phyloP scores from a whole-genome alignment of 1,140 invertebrate species.

The Coenobita brevimanus region DNA sequence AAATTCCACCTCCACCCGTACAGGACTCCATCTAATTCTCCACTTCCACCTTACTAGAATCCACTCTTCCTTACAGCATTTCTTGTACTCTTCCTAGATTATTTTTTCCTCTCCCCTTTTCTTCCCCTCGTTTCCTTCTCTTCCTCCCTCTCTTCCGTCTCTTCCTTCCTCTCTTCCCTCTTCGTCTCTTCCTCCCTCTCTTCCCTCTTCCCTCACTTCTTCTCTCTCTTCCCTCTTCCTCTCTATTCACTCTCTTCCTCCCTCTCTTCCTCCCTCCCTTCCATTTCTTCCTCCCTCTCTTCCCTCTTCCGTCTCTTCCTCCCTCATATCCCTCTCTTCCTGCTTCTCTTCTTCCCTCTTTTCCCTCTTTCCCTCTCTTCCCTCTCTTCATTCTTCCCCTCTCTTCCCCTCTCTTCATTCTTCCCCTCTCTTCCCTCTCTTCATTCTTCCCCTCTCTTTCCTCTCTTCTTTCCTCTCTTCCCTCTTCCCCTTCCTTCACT shows the following conservation, averaged over 20 bases:
- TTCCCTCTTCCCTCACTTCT: not conserved
- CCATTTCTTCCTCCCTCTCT: not conserved
- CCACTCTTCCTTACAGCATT: not conserved
- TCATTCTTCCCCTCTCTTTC: not conserved
- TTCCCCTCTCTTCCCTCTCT: not conserved
- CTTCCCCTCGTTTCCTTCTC: constrained; percentile 4
- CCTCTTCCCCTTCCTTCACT: not conserved
- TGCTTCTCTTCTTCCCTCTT: no score
- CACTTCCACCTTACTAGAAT: not conserved
- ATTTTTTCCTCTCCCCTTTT: not conserved
- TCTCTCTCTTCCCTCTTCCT: not conserved
- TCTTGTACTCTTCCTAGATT: not conserved
- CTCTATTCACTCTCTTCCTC: not conserved
- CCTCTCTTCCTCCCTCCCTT: not conserved
- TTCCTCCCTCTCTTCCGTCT: not conserved
- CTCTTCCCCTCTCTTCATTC: not conserved
- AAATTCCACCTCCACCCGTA: no score
- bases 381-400: not conserved
- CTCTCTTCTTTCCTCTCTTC: not conserved
- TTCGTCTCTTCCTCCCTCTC: not conserved
- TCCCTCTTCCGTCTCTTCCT: not conserved
- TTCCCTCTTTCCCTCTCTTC: not conserved
- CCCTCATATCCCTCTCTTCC: not conserved
- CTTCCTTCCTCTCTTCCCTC: not conserved
- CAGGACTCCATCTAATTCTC: not conserved